phyloP scores from a whole-genome alignment of 2,888 invertebrate genomes.

The Oligia latruncula region DNA sequence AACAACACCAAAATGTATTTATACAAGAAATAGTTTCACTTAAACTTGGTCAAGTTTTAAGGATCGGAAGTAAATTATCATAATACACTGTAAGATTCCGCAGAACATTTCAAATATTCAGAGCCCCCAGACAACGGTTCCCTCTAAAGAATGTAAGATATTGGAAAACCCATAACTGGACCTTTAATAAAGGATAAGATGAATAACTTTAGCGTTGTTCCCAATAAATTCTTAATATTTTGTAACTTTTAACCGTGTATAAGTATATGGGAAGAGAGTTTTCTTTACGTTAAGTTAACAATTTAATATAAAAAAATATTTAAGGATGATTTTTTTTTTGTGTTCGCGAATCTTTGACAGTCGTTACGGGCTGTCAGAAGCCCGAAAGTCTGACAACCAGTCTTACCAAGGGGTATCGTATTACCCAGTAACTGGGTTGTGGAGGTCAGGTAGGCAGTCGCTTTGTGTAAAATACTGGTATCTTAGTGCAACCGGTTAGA shows the following conservation, averaged over 20 bases:
- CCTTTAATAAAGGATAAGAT: conserved; percentile 78
- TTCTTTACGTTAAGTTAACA: conserved; percentile 18
- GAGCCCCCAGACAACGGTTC: conserved; percentile 72
- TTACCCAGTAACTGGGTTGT: no score
- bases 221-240: conserved; percentile 68
- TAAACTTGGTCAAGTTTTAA: conserved; percentile 39
- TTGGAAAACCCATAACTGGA: conserved; percentile 78
- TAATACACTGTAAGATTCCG: conserved; percentile 71
- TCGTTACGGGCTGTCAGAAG: no score
- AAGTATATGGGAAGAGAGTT: conserved; percentile 16
- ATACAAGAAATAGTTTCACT: background rate
- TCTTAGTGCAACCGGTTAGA: no score
- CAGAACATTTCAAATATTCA: conserved; percentile 76
- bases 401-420: no score
- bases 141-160: conserved; percentile 80
- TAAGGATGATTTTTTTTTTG: background rate
- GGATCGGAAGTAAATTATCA: conserved; percentile 64
- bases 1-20: background rate
- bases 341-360: background rate
- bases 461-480: no score
- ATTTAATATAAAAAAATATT: conserved; percentile 39
- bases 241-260: conserved; percentile 54
- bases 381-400: no score
- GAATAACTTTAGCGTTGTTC: conserved; percentile 77
- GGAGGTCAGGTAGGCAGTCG: no score